Evolutionary conservation across 2,797 vertebrate genomes (phyloP), one percentile per base, ranked within the genome.

Genomic region (Microctenopoma lineatum): DNA sequence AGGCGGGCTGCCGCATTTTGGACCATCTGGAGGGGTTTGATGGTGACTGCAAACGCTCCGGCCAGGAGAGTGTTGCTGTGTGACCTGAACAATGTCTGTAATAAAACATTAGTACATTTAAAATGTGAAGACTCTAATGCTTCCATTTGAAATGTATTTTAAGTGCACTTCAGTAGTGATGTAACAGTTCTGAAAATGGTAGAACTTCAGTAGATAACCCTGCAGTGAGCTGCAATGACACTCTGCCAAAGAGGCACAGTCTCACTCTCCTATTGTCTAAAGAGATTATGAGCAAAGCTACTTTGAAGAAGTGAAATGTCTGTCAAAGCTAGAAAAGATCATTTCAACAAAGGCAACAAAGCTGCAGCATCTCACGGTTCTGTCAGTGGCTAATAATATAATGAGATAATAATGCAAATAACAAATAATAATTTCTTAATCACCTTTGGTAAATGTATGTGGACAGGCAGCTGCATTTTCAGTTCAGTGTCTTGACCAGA

Each of bases 221-320:
- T 16, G 41, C 41, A 16, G 41, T 13, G 41, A 44, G 41, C 41
- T 1, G 41, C 14, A 6, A 15, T 44, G 41, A 44, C 41, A 44
- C 15, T 15, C 41, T 5, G 41, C 41, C 15, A 15, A 16, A 16
- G 15, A 44, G 15, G 41, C 41, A 7, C 41, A 44, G 41, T 15
- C 16, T 44, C 16, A 44, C 41, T 44, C 41, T 44, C 61, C n/a
- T 32, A 11, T 32, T 16, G 25, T 48, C 64, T 66, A 48, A 66
- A 38, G n/a, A 27, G 63, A 47, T 57, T 47, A 66, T 47, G 6
- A 48, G 15, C 6, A 15, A 15, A 44, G 41, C 41, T 14, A 15
- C 41, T 44, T 44, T 44, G 41, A 44, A 44, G 14, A 44, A 44
- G 41, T 5, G 6, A 4, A 15, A 1, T 15, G 14, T 44, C 41